phyloP scores from a whole-genome alignment of 2,113 vertebrate genomes.

The Sinocyclocheilus grahami region DNA sequence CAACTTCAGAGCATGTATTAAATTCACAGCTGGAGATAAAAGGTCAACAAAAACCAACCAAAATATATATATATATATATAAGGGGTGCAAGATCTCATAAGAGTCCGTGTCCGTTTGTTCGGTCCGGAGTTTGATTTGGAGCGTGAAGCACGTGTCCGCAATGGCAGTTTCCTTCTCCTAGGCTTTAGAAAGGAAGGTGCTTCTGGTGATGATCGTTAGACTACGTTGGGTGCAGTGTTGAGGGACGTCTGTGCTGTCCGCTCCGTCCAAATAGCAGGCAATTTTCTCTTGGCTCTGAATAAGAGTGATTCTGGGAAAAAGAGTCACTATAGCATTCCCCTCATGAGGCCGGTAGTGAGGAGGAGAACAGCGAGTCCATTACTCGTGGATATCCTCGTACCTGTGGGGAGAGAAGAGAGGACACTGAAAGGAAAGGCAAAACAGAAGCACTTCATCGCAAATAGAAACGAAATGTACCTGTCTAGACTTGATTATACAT shows the following conservation, averaged over 20 bases:
- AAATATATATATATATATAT: slow-evolving; percentile 61
- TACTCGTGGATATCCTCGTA: slow-evolving; percentile 91
- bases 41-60: slow-evolving; percentile 57
- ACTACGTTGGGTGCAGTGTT: slow-evolving; percentile 85
- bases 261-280: slow-evolving; percentile 83
- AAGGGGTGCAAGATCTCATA: slow-evolving; percentile 67
- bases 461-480: neutral
- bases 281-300: slow-evolving; percentile 89
- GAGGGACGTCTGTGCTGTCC: slow-evolving; percentile 86
- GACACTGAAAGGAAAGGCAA: slow-evolving; percentile 25
- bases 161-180: slow-evolving; percentile 74
- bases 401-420: slow-evolving; percentile 88
- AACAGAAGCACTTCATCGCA: neutral
- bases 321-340: slow-evolving; percentile 83
- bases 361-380: slow-evolving; percentile 89
- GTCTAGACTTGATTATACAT: neutral
- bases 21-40: slow-evolving; percentile 69
- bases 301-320: slow-evolving; percentile 81
- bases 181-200: slow-evolving; percentile 77
- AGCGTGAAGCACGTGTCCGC: slow-evolving; percentile 57
- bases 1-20: slow-evolving; percentile 75
- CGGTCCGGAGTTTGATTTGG: slow-evolving; percentile 43
- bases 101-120: slow-evolving; percentile 69
- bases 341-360: slow-evolving; percentile 88
- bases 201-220: slow-evolving; percentile 82